A percentile compares a stretch with the other conserved stretches of the same genome.
phyloP scores from a whole-genome alignment of 2,888 invertebrate genomes.

The Papilio demoleus region DNA sequence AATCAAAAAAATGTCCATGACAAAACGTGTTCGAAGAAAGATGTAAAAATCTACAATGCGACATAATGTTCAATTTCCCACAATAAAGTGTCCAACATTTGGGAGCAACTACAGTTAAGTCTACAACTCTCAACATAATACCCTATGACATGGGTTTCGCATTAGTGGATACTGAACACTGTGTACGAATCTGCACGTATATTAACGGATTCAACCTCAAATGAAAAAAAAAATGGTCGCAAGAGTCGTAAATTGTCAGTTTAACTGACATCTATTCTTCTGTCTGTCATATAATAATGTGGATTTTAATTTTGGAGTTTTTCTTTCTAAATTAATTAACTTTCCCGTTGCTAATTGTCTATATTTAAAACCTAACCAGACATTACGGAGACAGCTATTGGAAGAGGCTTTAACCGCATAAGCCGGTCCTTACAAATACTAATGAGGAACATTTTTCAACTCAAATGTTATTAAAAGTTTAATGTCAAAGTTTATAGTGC shows the following conservation, averaged over 20 bases:
- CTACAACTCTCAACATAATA: slow-evolving; percentile 36
- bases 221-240: slow-evolving; percentile 11
- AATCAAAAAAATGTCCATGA: background rate
- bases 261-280: background rate
- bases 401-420: too few species aligned
- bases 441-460: too few species aligned
- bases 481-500: too few species aligned
- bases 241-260: background rate
- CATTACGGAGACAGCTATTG: too few species aligned
- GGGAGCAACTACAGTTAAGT: slow-evolving; percentile 35
- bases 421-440: too few species aligned
- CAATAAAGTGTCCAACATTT: slow-evolving; percentile 36
- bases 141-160: slow-evolving; percentile 40
- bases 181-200: slow-evolving; percentile 27
- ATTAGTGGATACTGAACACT: slow-evolving; percentile 31
- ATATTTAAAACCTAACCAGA: too few species aligned
- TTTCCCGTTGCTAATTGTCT: too few species aligned
- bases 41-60: slow-evolving; percentile 7
- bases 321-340: too few species aligned
- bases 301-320: background rate
- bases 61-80: slow-evolving; percentile 31
- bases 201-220: slow-evolving; percentile 17
- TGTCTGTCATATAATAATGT: background rate
- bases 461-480: too few species aligned
- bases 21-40: slow-evolving; percentile 3